phyloP scores from a whole-genome alignment of 1,140 invertebrate genomes.

The Amphibalanus amphitrite region DNA sequence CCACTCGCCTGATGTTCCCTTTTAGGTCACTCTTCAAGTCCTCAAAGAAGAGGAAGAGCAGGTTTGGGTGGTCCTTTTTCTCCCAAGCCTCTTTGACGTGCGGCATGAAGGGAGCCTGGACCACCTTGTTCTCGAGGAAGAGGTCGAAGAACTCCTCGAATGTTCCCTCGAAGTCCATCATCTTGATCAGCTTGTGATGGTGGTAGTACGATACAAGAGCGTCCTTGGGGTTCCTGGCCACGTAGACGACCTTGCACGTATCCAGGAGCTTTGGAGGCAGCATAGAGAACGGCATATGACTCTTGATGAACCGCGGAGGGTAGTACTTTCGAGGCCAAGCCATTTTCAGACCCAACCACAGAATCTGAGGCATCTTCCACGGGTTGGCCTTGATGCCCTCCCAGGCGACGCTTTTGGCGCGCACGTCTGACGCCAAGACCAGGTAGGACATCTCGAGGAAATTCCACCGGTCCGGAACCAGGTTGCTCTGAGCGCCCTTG shows the following conservation, averaged over 20 bases:
- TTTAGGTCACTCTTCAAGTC: constrained; percentile 12
- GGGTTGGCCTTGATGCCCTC: not conserved
- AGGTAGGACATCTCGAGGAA: not conserved
- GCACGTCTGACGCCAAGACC: not conserved
- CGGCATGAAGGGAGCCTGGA: constrained; percentile 9
- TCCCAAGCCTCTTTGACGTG: constrained; percentile 11
- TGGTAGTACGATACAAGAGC: constrained; percentile 56
- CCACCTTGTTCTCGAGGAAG: constrained; percentile 14
- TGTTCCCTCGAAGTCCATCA: constrained; percentile 13
- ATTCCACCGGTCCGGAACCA: not conserved
- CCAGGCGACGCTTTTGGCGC: not conserved
- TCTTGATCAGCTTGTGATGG: constrained; percentile 14
- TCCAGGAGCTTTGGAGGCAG: constrained; percentile 21
- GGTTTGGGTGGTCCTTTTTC: constrained; percentile 8
- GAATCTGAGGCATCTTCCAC: not conserved
- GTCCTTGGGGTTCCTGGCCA: constrained; percentile 83
- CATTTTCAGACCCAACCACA: not conserved
- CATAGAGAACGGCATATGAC: constrained; percentile 27
- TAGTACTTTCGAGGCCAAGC: not conserved
- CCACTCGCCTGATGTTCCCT: constrained; percentile 7
- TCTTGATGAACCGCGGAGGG: constrained; percentile 30
- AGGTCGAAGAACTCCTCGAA: constrained; percentile 15
- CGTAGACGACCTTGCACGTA: constrained; percentile 57
- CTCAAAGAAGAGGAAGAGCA: constrained; percentile 13
- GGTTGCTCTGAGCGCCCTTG: constrained; percentile 10